Evolutionary conservation across 1,140 invertebrate species (phyloP).

Genomic region (Drosophila pallidifrons): DNA sequence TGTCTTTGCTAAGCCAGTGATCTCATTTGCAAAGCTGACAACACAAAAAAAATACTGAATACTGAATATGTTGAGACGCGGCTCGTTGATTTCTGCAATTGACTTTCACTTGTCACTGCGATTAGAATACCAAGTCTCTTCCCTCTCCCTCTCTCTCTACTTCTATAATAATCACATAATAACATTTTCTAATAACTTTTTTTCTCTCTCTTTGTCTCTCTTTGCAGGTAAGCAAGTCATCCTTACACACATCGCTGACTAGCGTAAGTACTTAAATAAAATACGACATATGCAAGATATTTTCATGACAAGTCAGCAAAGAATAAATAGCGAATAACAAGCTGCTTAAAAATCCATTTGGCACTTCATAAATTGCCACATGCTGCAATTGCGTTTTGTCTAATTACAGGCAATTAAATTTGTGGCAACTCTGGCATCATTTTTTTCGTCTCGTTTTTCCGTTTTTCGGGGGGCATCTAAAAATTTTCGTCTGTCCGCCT

Average conservation of each 20-base stretch:
- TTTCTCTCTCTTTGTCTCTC: conserved; percentile 14
- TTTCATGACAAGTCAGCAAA: conserved; percentile 7
- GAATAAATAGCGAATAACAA: conserved; percentile 14
- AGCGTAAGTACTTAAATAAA: conserved; percentile 39
- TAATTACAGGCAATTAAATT: conserved; percentile 74
- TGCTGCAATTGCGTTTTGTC: conserved; percentile 45
- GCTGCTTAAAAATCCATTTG: conserved; percentile 63
- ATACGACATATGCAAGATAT: too few species aligned
- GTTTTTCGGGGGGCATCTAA: conserved; percentile 48
- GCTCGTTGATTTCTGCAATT: conserved; percentile 38
- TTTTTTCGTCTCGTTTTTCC: conserved; percentile 4
- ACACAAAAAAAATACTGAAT: conserved; percentile 10
- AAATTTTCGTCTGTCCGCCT: conserved; percentile 37
- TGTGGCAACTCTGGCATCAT: conserved; percentile 55
- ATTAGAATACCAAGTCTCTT: neutral
- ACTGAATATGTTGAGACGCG: conserved; percentile 3
- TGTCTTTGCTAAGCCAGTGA: conserved; percentile 47
- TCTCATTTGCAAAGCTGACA: conserved; percentile 39
- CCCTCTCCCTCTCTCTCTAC: neutral
- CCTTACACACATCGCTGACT: conserved; percentile 28
- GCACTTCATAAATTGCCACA: conserved; percentile 60
- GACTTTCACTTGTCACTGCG: conserved; percentile 33
- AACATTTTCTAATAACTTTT: conserved; percentile 10
- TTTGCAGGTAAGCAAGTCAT: conserved; percentile 53
- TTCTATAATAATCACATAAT: neutral